Percentiles rank a stretch among this genome's conserved stretches.
Conservation (phyloP, 2,888 invertebrate genomes). For the Copidosoma aretas region DNA sequence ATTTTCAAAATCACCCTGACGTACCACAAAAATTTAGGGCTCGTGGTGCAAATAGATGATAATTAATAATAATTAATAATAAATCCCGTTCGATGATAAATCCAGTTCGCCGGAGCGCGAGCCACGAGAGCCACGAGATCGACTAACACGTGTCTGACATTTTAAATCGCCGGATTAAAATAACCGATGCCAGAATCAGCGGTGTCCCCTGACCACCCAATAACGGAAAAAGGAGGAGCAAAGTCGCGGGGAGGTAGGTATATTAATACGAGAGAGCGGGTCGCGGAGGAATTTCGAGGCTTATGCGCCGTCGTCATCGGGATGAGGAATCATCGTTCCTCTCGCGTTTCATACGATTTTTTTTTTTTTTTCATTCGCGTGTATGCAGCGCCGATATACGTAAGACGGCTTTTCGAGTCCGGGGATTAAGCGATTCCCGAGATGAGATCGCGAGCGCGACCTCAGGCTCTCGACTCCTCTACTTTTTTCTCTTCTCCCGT, state of each 20-base stretch:
- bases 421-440: conserved; percentile 26
- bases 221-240: too few relatives aligned
- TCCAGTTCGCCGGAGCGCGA: too few relatives aligned
- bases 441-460: not conserved
- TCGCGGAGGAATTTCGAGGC: not conserved
- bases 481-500: conserved; percentile 3
- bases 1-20: too few relatives aligned
- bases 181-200: conserved; percentile 54
- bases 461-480: not conserved
- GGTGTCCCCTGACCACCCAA: conserved; percentile 45
- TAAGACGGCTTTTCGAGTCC: conserved; percentile 12
- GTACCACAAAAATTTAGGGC: too few relatives aligned
- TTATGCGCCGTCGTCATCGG: too few relatives aligned
- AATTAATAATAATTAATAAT: too few relatives aligned
- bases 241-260: too few relatives aligned
- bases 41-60: too few relatives aligned
- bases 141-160: conserved; percentile 60
- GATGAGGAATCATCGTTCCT: too few relatives aligned
- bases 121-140: conserved; percentile 42
- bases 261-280: too few relatives aligned
- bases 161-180: conserved; percentile 61
- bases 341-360: too few relatives aligned
- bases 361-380: not conserved
- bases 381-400: conserved; percentile 3
- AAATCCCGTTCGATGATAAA: too few relatives aligned